Evolutionary conservation across 2,888 invertebrate genomes (phyloP), one percentile per base, ranked within the genome.

Genomic region (Phragmatobia fuliginosa): DNA sequence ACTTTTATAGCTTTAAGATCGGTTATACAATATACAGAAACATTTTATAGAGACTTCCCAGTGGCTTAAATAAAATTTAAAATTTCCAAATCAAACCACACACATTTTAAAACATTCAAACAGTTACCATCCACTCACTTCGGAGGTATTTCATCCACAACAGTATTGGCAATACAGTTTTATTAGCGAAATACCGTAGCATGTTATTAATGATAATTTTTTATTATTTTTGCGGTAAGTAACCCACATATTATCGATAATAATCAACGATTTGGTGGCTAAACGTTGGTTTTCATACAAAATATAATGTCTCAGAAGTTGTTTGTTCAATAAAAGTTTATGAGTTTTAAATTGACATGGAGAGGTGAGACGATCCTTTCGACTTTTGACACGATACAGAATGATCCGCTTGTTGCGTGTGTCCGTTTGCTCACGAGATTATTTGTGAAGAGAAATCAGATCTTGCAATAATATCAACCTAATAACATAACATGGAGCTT

Each of bases 361-460:
- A 74, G 78, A 77, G 78, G 85, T 80, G 83, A 74, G 66, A 86
- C 79, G 84, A 85, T 86, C 85, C 87, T 91, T 90, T 90, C 90
- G 86, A 91, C 90, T 91, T 88, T 91, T 94, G 93, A 93, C 94
- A 91, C 90, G 75, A 83, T 89, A 18, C 83, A 78, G 71, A 74
- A 82, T 78, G 87, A 89, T 86, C 89, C 85, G 90, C 85, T 88
- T 87, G 68, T 74, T 77, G 78, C 58, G 31, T 58, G 89, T 90
- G 78, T 91, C 88, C 94, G 91, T 84, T 88, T 70, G 61, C 63
- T 56, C 32, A 45, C 74, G 75, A 61, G 28, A 73, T 36, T 56
- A 28, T 36, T 8, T 21, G n/a, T 14, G 1, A 41, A 41, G 18
- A 28, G 11, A 36, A 38, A 14, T 11, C 38, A 38, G 11, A 3